Evolutionary conservation across 1,140 invertebrate genomes (phyloP).

Genomic region (Helicoverpa armigera): DNA sequence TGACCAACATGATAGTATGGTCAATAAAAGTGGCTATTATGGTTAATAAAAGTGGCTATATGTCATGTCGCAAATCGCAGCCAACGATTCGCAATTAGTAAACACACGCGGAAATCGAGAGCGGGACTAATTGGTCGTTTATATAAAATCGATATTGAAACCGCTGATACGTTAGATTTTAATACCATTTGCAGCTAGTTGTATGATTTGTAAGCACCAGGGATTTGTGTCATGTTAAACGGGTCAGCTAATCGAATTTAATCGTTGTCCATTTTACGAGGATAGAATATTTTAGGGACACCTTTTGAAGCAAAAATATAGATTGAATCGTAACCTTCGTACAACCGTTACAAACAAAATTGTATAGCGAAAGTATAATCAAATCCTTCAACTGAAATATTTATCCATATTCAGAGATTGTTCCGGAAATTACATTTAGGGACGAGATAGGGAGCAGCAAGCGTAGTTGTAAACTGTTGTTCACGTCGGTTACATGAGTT

Average conservation of each 20-base stretch:
- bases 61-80: too few relatives aligned
- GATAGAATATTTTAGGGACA: neutral
- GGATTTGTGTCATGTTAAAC: neutral
- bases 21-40: too few relatives aligned
- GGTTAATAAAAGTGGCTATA: neutral
- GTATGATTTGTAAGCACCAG: neutral
- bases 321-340: too few relatives aligned
- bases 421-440: neutral
- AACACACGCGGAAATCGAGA: neutral
- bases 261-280: neutral
- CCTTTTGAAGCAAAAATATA: too few relatives aligned
- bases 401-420: conserved; percentile 6
- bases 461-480: conserved; percentile 24
- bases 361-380: too few relatives aligned
- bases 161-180: neutral
- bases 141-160: neutral
- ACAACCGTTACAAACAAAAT: too few relatives aligned
- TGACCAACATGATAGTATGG: neutral
- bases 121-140: neutral
- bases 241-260: neutral
- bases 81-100: neutral
- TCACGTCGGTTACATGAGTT: conserved; percentile 9
- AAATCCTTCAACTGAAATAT: too few relatives aligned
- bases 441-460: neutral
- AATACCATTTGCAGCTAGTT: neutral